Percentiles rank a stretch among this genome's conserved stretches.
Conservation (phyloP, 2,888 invertebrate species). For the Scaptomyza parva region DNA sequence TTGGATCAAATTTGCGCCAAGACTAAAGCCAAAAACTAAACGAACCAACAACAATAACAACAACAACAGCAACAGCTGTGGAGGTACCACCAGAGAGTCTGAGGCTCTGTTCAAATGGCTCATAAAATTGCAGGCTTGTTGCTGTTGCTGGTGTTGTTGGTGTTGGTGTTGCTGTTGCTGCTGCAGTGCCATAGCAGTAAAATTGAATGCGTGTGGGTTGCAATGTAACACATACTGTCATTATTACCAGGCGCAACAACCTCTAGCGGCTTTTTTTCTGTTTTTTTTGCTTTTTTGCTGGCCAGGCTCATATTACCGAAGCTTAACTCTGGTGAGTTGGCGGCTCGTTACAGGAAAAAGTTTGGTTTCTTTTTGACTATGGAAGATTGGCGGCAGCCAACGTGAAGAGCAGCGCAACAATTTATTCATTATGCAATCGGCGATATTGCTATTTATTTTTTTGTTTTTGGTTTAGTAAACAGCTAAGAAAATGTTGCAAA, state of each 20-base stretch:
- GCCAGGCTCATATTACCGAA: conserved; percentile 71
- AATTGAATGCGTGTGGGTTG: conserved; percentile 83
- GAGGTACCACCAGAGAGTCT: conserved; percentile 21
- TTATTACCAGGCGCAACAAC: conserved; percentile 80
- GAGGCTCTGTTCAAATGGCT: conserved; percentile 66
- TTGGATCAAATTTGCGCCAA: conserved; percentile 83
- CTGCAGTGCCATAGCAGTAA: conserved; percentile 56
- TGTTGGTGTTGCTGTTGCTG: conserved; percentile 21
- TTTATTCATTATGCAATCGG: conserved; percentile 70
- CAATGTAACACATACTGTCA: conserved; percentile 83
- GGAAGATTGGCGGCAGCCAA: conserved; percentile 28
- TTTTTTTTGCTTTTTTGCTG: too few relatives aligned
- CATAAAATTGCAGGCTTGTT: conserved; percentile 65
- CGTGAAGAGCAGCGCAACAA: conserved; percentile 36
- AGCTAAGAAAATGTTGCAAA: conserved; percentile 16
- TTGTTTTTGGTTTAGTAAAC: conserved; percentile 22
- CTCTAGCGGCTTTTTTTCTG: conserved; percentile 67
- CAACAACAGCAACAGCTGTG: conserved; percentile 14
- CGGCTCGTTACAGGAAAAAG: conserved; percentile 75
- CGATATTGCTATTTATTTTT: conserved; percentile 40
- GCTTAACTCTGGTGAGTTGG: conserved; percentile 60
- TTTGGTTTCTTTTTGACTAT: conserved; percentile 37
- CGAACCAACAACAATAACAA: conserved; percentile 43
- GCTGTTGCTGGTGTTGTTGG: conserved; percentile 17
- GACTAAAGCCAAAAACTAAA: conserved; percentile 64